Evolutionary conservation across 2,888 invertebrate species (phyloP).

Genomic region (Brachyptera risi): DNA sequence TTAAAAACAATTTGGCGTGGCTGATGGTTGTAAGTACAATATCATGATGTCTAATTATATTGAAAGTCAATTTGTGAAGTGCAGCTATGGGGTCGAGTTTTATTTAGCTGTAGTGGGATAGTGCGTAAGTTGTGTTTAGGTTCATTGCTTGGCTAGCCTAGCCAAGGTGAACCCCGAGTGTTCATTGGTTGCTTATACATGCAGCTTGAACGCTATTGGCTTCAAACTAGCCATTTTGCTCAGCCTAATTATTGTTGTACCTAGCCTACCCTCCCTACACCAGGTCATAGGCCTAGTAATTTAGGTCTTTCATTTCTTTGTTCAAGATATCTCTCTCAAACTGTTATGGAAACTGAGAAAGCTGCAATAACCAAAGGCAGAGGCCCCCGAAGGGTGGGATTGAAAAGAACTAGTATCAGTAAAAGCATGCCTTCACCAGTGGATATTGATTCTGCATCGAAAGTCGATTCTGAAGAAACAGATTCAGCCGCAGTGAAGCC

Average conservation of each 20-base stretch:
- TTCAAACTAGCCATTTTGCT: background rate
- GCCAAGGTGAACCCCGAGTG: background rate
- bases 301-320: too few relatives aligned
- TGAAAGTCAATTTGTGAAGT: too few relatives aligned
- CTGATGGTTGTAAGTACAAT: slow-evolving; percentile 10
- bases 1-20: background rate
- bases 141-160: slow-evolving; percentile 8
- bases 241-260: background rate
- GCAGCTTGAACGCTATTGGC: background rate
- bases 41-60: background rate
- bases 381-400: slow-evolving; percentile 1
- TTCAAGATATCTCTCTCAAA: too few relatives aligned
- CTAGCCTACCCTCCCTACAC: too few relatives aligned
- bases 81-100: too few relatives aligned
- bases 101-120: too few relatives aligned
- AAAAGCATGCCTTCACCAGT: background rate
- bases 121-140: too few relatives aligned
- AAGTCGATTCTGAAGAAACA: background rate
- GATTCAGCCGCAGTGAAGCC: background rate
- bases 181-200: background rate
- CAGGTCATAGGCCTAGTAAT: too few relatives aligned
- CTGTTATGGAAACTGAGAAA: slow-evolving; percentile 14
- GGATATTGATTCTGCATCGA: background rate
- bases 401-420: slow-evolving; percentile 6
- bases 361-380: slow-evolving; percentile 2